Conservation (phyloP, 1,140 invertebrate species). For the Megathymus violae region DNA sequence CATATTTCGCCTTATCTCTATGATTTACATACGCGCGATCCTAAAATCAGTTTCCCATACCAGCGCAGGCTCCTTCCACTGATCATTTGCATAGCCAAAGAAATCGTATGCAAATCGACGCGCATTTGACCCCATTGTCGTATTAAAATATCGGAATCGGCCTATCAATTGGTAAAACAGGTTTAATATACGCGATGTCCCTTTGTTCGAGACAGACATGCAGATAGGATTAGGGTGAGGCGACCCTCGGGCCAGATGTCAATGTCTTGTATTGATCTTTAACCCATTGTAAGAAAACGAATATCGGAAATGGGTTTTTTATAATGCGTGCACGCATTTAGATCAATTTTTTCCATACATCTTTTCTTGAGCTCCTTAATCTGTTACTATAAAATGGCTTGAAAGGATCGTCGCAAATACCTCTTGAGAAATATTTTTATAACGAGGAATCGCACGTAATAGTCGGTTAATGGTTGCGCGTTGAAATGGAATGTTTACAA, state of each 20-base stretch:
- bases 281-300: constrained; percentile 53
- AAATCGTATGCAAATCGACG: constrained; percentile 74
- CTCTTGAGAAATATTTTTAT: constrained; percentile 36
- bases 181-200: constrained; percentile 68
- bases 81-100: constrained; percentile 73
- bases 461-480: not conserved
- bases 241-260: constrained; percentile 70
- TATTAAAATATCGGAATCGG: constrained; percentile 68
- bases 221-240: constrained; percentile 70
- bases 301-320: constrained; percentile 75
- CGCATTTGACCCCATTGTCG: constrained; percentile 62
- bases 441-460: constrained; percentile 20
- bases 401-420: constrained; percentile 29
- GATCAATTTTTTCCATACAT: constrained; percentile 33
- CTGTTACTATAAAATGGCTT: constrained; percentile 25
- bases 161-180: constrained; percentile 79
- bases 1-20: constrained; percentile 65
- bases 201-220: constrained; percentile 60
- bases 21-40: constrained; percentile 73
- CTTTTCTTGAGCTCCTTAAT: constrained; percentile 31
- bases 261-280: constrained; percentile 66
- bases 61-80: constrained; percentile 48
- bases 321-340: constrained; percentile 61
- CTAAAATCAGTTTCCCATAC: constrained; percentile 65
- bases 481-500: not conserved